Evolutionary conservation across 2,113 vertebrate genomes (phyloP).

Genomic region (Cervus canadensis): DNA sequence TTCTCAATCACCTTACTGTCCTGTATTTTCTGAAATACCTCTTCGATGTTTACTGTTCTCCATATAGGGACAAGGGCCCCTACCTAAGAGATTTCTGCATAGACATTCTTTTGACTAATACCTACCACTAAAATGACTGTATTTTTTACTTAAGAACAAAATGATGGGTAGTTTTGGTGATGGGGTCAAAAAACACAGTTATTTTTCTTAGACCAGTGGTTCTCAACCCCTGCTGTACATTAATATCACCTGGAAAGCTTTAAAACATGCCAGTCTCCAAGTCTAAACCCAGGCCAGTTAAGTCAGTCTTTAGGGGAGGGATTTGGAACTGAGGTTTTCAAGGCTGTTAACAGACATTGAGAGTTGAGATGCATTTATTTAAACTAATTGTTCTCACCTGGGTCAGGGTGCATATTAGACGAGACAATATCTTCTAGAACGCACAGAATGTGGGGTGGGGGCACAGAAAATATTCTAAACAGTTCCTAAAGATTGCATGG

Average conservation of each 20-base stretch:
- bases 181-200: background rate
- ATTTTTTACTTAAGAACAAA: constrained; percentile 1
- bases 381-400: background rate
- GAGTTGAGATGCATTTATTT: background rate
- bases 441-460: background rate
- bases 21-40: constrained; percentile 18
- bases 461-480: background rate
- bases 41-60: background rate
- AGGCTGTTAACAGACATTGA: background rate
- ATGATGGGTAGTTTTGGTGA: background rate
- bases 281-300: background rate
- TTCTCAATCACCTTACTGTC: background rate
- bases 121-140: background rate
- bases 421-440: background rate
- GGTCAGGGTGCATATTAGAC: background rate
- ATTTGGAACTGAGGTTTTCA: background rate
- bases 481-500: background rate
- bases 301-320: background rate
- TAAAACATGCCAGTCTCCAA: background rate
- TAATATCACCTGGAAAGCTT: background rate
- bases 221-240: background rate
- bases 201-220: background rate
- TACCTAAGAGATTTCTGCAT: background rate
- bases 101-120: constrained; percentile 20
- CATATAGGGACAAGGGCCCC: background rate